Conservation (phyloP, 2,888 invertebrate species). For the Meandrusa payeni region DNA sequence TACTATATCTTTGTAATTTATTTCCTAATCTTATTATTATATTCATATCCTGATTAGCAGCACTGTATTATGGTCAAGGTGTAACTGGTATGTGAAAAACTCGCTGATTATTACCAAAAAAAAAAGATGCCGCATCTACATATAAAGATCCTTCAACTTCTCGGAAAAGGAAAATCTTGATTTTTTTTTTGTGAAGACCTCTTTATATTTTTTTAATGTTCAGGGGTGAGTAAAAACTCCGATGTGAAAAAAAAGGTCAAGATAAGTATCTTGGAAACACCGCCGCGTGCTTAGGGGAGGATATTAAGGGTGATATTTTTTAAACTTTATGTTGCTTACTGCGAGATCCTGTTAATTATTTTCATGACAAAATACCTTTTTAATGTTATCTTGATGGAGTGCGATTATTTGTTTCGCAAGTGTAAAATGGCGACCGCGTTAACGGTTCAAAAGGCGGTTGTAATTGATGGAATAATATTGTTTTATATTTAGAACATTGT, state of each 20-base stretch:
- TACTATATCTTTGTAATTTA: no score
- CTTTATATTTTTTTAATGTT: slow-evolving; percentile 68
- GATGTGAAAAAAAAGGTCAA: slow-evolving; percentile 51
- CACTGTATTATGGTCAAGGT: no score
- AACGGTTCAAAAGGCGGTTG: neutral
- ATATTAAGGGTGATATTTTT: slow-evolving; percentile 25
- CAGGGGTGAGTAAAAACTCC: slow-evolving; percentile 34
- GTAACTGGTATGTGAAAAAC: no score
- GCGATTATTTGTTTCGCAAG: neutral
- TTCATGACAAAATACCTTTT: slow-evolving; percentile 14
- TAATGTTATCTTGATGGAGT: neutral
- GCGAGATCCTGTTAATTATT: slow-evolving; percentile 21
- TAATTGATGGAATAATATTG: no score
- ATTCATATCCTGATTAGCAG: no score
- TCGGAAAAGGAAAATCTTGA: slow-evolving; percentile 42
- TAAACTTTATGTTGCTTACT: slow-evolving; percentile 14
- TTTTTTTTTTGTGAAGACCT: slow-evolving; percentile 49
- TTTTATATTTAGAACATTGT: no score
- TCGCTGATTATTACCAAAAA: no score
- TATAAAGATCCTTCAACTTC: slow-evolving; percentile 4
- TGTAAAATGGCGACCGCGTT: no score
- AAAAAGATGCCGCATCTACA: slow-evolving; percentile 36
- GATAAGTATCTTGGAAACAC: slow-evolving; percentile 35
- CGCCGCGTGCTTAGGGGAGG: slow-evolving; percentile 26
- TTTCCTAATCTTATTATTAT: no score